Percentiles rank a stretch among this genome's conserved stretches.
Conservation (phyloP, 2,113 vertebrate species). For the Lichenostomus cassidix region DNA sequence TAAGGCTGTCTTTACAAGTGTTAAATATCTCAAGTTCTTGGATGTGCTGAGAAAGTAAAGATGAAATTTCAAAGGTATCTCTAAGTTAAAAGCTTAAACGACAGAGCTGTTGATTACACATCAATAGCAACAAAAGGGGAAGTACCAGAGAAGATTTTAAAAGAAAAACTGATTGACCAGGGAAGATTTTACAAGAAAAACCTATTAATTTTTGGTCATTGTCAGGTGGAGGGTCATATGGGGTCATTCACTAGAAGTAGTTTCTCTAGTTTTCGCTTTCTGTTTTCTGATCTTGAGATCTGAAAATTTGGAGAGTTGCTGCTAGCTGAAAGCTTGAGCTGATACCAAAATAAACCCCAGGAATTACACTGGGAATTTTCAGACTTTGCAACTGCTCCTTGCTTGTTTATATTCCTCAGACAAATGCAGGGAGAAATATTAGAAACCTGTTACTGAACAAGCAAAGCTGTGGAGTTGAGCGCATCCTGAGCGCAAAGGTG, state of each 20-base stretch:
- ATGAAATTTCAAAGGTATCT: neutral
- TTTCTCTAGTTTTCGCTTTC: neutral
- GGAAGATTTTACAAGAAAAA: neutral
- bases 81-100: neutral
- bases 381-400: neutral
- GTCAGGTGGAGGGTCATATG: neutral
- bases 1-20: neutral
- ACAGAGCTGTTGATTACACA: neutral
- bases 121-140: neutral
- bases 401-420: neutral
- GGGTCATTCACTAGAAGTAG: neutral
- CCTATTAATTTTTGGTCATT: neutral
- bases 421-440: neutral
- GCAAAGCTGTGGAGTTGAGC: neutral
- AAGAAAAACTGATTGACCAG: neutral
- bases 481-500: neutral
- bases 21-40: conserved; percentile 1
- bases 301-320: neutral
- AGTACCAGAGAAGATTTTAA: neutral
- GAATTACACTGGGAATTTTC: neutral
- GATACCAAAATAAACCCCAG: neutral
- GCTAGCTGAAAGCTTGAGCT: neutral
- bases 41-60: neutral
- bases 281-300: neutral
- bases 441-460: neutral